These are phyloP conservation scores for Otolemur garnettii DNA, from an alignment of 2,113 vertebrate species.

Conservation along the genomic window DNA sequence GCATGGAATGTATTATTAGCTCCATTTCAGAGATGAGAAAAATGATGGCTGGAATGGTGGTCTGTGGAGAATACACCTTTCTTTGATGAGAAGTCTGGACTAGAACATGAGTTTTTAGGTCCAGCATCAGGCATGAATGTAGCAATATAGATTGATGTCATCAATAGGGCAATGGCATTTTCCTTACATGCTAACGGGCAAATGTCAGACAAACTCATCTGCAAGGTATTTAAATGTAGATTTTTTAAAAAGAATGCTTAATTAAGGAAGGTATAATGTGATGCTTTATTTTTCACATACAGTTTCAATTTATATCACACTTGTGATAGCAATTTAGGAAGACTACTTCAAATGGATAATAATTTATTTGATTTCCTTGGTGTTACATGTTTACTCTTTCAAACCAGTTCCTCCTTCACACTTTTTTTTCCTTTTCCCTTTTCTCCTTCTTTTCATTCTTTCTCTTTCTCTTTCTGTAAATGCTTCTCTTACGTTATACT, in stretches of 20 bases:
- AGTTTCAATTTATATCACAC: neutral
- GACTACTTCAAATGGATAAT: neutral
- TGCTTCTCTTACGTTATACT: neutral
- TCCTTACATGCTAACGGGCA: neutral
- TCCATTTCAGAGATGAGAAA: neutral
- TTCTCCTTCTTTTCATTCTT: neutral
- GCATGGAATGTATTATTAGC: neutral
- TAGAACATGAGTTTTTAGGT: neutral
- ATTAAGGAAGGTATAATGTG: neutral
- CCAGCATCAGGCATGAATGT: neutral
- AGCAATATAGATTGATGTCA: neutral
- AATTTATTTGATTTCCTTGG: neutral
- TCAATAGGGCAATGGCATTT: neutral
- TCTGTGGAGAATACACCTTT: neutral
- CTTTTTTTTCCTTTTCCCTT: neutral
- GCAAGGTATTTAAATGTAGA: neutral
- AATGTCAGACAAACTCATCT: neutral
- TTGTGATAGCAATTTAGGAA: neutral
- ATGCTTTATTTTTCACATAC: conserved; percentile 7
- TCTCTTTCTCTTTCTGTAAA: neutral
- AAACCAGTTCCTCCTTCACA: neutral
- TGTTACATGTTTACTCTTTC: neutral
- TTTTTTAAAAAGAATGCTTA: neutral
- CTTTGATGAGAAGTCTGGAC: neutral
- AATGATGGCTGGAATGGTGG: neutral